Base-by-base conservation (phyloP, 2,888 invertebrate genomes). In the Drosophila mayaguana region DNA sequence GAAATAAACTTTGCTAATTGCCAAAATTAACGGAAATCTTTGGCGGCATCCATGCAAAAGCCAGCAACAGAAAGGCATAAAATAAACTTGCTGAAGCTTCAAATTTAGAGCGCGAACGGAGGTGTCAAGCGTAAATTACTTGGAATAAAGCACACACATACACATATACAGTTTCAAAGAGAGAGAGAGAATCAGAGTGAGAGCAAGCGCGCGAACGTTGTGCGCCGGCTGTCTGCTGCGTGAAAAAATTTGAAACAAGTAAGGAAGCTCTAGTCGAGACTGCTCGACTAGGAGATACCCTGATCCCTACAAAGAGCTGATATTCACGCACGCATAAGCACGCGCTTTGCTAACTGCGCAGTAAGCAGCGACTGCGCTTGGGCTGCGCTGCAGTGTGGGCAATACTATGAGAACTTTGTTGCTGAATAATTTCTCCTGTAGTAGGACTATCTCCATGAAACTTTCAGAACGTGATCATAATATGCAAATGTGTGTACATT, bases 21-120 rank as follows among this genome's bases (percentile, higher is more conserved):
- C 18, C 54, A 72, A 67, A 74, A 73, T 85, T 78, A 81, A 80
- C 74, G 86, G 81, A 85, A 78, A 88, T 76, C 67, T 76, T 50
- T 70, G 69, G 45, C 32, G 20, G n/a, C 45, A 55, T 42, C 40
- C 64, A 54, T 60, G 38, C 70, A 61, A 56, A 43, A 32, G 16
- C 6, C 20, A 32, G 20, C 51, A 57, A 61, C 55, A 32, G 22
- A 54, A 72, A 62, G 61, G 34, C 50, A 70, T 63, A 57, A 55
- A 48, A 56, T 66, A 57, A 74, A 63, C 46, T 56, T 50, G 72
- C 69, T 73, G 73, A 73, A 63, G 46, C 68, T 57, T n/a, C 75
- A 54, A 11, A 62, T 38, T 69, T 65, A 18, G 50, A 56, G 64
- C 22, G 63, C 57, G 63, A 65, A 56, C 56, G 75, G 56, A 72